Base-by-base conservation (phyloP, 2,113 vertebrate genomes). In the Gasterosteus nipponicus region DNA sequence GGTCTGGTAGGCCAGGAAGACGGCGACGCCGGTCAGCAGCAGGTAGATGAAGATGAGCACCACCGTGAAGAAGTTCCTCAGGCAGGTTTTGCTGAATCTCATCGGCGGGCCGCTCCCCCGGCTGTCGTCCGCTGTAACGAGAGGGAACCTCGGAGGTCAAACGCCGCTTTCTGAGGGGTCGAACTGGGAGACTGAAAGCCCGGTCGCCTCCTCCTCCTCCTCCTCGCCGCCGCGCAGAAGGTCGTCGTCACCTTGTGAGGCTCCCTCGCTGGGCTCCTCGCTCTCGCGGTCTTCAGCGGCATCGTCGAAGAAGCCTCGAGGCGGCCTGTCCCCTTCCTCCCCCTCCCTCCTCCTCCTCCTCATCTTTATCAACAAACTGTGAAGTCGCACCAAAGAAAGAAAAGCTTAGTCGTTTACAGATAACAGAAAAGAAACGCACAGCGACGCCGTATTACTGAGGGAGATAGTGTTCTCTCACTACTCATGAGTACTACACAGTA, bases 1-100 rank as follows among this genome's bases (percentile, higher is more conserved):
- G 75, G 97, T 99, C 92, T 98, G 98, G 88, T 99, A 99, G 85
- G 96, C 97, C 85, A 99, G 93, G 92, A 99, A 99, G 35, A 92
- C 93, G 0, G 98, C 98, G 60, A 97, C 96, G 0, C 95, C 93
- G 68, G 97, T 98, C 73, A 99, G 95, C 86, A 97, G 78, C 89
- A 99, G 91, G 92, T 99, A 99, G 92, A 99, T 94, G 88, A 98
- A 92, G 87, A 98, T 96, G 31, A 99, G 96, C 84, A 97, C 88
- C 38, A 97, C 95, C 0, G 96, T 96, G 87, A 98, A 96, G 70
- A 98, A 93, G 41, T 96, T 99, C 93, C 98, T 98, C 69, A 99
- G 91, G 82, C 98, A 99, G 42, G 88, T 90, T 93, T 97, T 98
- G 91, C 95, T 97, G 89, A 99, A 94, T 39, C 89, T 94, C 77